A percentile compares a stretch with the other conserved stretches of the same genome.
These are phyloP conservation scores for Oxygymnocypris stewartii DNA, from an alignment of 2,113 vertebrate species.

Conservation along the genomic window DNA sequence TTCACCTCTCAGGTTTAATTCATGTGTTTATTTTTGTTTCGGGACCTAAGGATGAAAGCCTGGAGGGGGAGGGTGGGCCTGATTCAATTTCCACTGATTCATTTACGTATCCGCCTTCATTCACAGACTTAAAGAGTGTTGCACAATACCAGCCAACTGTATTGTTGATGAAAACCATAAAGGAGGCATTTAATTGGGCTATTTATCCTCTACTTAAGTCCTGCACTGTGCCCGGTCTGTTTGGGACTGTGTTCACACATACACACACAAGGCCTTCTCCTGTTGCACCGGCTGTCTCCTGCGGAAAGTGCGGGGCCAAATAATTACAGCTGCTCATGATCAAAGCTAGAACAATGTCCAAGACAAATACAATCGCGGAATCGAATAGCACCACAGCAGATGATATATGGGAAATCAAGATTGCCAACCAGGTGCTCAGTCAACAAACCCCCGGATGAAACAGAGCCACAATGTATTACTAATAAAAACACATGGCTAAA, in stretches of 20 bases:
- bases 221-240: slow-evolving; percentile 54
- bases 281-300: slow-evolving; percentile 72
- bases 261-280: slow-evolving; percentile 61
- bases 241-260: slow-evolving; percentile 50
- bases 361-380: slow-evolving; percentile 71
- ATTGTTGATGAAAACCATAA: slow-evolving; percentile 67
- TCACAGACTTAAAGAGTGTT: slow-evolving; percentile 58
- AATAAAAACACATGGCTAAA: slow-evolving; percentile 53
- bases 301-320: slow-evolving; percentile 64
- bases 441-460: slow-evolving; percentile 61
- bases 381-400: slow-evolving; percentile 67
- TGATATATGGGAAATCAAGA: slow-evolving; percentile 69
- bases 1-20: slow-evolving; percentile 69
- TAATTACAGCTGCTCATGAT: slow-evolving; percentile 76
- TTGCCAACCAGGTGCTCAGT: slow-evolving; percentile 59
- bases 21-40: slow-evolving; percentile 68
- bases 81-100: slow-evolving; percentile 65
- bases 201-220: slow-evolving; percentile 62
- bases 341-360: slow-evolving; percentile 75
- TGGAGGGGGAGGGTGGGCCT: slow-evolving; percentile 50
- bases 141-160: slow-evolving; percentile 59
- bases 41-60: slow-evolving; percentile 62
- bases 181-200: slow-evolving; percentile 66
- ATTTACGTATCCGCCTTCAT: slow-evolving; percentile 65
- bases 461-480: slow-evolving; percentile 56